Base-by-base conservation (phyloP, 1,140 invertebrate genomes). In the Drosophila kikkawai region DNA sequence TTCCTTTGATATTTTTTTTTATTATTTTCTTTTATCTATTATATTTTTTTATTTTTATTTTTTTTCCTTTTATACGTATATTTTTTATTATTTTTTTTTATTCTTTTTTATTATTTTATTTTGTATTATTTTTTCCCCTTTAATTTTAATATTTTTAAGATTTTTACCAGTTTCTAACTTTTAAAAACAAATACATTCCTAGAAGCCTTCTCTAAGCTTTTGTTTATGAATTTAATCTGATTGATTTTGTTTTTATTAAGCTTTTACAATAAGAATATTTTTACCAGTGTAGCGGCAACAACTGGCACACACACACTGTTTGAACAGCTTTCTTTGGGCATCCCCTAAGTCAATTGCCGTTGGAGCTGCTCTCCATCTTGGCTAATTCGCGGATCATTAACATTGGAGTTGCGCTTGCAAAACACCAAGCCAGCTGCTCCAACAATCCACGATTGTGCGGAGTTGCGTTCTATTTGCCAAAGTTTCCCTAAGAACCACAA, bases 401-500 rank as follows among this genome's bases (percentile, higher is more conserved):
- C 75, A 61, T 74, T 74, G 70, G 71, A 63, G 71, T 64, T 75
- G 70, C 70, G 70, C 59, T 75, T 75, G 58, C 69, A 63, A 64
- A 65, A 29, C 15, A 13, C 11, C 8, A n/a, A 34, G 44, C 32
- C 71, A 78, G 74, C 74, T 77, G 63, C 63, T 47, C 5, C 73
- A 75, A 75, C 45, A 75, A 32, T 9, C 7, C 17, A 4, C 60
- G 22, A 75, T 75, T 75, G 70, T 75, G 37, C 51, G 69, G 44
- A 75, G 48, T 64, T 44, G 70, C 70, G 32, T 32, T 42, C 44
- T 73, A 69, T 73, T 73, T 73, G 59, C 34, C 34, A 37, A 48
- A 67, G 55, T 34, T 60, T 60, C 36, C 34, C 22, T 17, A 26
- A 19, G 7, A 45, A 19, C 12, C 51, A 70, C 79, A 86, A 86